Conservation (phyloP, 1,140 invertebrate genomes). For the Olivierus martensii region DNA sequence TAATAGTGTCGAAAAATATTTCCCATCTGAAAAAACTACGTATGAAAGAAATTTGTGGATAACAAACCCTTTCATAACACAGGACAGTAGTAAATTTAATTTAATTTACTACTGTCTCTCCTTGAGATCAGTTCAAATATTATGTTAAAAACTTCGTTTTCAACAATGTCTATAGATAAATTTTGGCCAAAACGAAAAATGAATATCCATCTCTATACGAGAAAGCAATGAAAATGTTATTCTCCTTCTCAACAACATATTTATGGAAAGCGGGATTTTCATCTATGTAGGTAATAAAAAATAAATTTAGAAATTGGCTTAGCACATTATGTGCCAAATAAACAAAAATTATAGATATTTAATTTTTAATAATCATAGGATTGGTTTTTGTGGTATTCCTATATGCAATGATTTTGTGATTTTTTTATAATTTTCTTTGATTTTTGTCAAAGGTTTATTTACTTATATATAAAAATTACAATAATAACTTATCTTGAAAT, state of each 20-base stretch:
- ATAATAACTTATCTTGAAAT: background rate
- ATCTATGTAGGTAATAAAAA: background rate
- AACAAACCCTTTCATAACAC: background rate
- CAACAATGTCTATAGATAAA: conserved; percentile 2
- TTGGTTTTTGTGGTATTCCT: background rate
- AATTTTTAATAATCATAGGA: background rate
- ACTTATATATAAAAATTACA: background rate
- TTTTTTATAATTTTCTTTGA: background rate
- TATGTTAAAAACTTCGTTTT: background rate
- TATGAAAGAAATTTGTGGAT: background rate
- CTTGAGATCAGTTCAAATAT: conserved; percentile 1
- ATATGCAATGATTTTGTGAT: background rate
- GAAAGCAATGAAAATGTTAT: too few relatives aligned
- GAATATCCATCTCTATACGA: too few relatives aligned
- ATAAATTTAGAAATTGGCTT: background rate
- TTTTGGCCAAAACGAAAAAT: conserved; percentile 1
- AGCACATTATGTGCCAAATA: background rate
- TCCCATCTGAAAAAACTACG: background rate
- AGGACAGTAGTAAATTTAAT: background rate
- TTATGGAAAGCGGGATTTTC: background rate
- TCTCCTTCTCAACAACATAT: background rate
- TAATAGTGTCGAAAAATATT: background rate
- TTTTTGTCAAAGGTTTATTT: conserved; percentile 1
- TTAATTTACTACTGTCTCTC: background rate
- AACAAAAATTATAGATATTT: too few relatives aligned